phyloP scores from a whole-genome alignment of 1,140 invertebrate genomes.

The Drosophila subobscura region DNA sequence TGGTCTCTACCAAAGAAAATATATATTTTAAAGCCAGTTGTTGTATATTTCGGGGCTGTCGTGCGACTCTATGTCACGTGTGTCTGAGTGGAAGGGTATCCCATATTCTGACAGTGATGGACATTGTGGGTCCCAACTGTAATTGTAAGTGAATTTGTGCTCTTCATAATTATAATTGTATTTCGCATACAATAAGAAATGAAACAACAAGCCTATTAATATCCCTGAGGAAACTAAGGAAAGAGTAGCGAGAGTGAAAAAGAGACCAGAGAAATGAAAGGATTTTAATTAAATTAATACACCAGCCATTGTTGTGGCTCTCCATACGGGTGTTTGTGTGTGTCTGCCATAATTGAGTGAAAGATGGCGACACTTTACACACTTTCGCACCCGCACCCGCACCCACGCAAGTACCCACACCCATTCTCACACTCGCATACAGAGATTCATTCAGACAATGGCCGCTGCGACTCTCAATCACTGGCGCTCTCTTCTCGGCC shows the following conservation, averaged over 20 bases:
- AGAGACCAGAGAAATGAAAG: conserved; percentile 61
- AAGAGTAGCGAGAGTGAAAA: neutral
- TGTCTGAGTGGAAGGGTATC: no score
- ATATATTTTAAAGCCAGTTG: no score
- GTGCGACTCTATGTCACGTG: no score
- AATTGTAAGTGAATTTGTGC: conserved; percentile 1
- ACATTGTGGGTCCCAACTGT: neutral
- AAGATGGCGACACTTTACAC: conserved; percentile 73
- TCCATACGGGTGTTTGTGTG: conserved; percentile 18
- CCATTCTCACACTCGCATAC: conserved; percentile 14
- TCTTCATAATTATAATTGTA: conserved; percentile 15
- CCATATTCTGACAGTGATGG: neutral
- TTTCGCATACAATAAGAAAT: conserved; percentile 25
- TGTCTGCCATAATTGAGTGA: conserved; percentile 75
- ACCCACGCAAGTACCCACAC: conserved; percentile 9
- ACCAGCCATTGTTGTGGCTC: conserved; percentile 64
- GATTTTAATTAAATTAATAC: conserved; percentile 82
- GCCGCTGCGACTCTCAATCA: conserved; percentile 67
- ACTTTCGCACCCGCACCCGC: conserved; percentile 22
- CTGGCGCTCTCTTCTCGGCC: conserved; percentile 32
- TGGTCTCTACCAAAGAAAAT: no score
- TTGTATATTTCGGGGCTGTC: no score
- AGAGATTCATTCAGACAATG: conserved; percentile 48
- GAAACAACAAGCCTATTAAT: conserved; percentile 19
- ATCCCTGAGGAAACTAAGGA: conserved; percentile 23